A percentile compares a stretch with the other conserved stretches of the same genome.
Evolutionary conservation across 2,797 vertebrate genomes (phyloP).

Genomic region (Chiloscyllium punctatum): DNA sequence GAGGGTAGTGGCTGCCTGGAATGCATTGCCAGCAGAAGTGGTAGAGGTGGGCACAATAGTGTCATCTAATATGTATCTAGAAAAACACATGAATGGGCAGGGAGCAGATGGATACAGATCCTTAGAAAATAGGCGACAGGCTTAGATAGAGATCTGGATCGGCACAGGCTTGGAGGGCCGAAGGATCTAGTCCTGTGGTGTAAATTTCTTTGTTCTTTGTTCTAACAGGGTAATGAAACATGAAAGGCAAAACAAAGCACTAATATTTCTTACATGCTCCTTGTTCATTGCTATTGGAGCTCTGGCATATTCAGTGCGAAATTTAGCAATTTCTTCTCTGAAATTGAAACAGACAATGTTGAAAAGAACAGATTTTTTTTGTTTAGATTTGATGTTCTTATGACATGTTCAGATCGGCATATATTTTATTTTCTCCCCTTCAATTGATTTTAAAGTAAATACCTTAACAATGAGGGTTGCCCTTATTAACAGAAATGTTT

Average conservation of each 20-base stretch:
- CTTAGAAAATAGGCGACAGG: too few species aligned
- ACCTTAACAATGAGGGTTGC: neutral
- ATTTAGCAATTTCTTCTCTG: slow-evolving; percentile 48
- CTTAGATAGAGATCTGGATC: too few species aligned
- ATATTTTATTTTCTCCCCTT: neutral
- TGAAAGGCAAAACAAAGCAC: neutral
- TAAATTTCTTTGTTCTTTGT: too few species aligned
- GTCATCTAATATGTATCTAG: too few species aligned
- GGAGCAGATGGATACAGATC: too few species aligned
- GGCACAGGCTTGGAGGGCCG: too few species aligned
- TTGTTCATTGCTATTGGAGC: slow-evolving; percentile 43
- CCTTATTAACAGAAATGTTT: neutral
- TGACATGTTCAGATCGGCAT: neutral
- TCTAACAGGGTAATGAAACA: neutral
- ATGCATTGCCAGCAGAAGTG: too few species aligned
- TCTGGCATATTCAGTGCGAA: slow-evolving; percentile 47
- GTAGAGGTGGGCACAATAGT: too few species aligned
- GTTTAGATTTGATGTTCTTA: neutral
- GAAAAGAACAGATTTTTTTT: too few species aligned
- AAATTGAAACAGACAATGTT: slow-evolving; percentile 44
- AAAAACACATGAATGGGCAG: too few species aligned
- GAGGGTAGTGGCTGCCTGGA: too few species aligned
- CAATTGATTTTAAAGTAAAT: neutral
- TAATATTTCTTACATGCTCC: slow-evolving; percentile 44
- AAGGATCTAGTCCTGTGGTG: too few species aligned